Evolutionary conservation across 1,140 invertebrate genomes (phyloP).

Genomic region (Aplysia californica): DNA sequence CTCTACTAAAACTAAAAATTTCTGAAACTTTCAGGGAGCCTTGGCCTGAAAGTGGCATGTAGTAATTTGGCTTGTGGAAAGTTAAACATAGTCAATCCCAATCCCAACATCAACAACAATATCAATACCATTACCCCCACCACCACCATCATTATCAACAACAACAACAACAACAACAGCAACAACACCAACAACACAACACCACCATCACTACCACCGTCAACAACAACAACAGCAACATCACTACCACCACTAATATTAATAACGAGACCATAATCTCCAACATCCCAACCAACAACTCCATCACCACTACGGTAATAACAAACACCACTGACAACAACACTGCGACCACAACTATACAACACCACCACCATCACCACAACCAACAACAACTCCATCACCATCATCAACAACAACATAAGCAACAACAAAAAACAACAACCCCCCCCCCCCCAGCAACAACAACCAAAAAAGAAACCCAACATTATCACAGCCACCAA

Average conservation of each 20-base stretch:
- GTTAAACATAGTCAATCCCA: not conserved
- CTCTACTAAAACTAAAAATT: no score
- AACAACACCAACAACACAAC: not conserved
- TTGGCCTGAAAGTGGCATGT: not conserved
- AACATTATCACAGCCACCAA: not conserved
- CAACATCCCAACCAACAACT: not conserved
- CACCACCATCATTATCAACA: not conserved
- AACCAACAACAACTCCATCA: not conserved
- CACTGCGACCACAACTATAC: slow-evolving; percentile 5
- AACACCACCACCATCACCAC: slow-evolving; percentile 1
- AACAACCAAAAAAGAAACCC: slow-evolving; percentile 2
- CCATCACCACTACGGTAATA: slow-evolving; percentile 1
- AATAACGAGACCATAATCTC: not conserved
- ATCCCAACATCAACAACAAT: not conserved
- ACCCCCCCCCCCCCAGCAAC: not conserved
- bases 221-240: not conserved
- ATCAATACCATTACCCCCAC: not conserved
- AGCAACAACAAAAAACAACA: no score
- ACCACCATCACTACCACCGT: not conserved
- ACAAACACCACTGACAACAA: not conserved
- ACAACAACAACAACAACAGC: not conserved
- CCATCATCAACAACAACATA: not conserved
- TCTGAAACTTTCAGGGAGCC: not conserved
- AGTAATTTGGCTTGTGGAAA: not conserved
- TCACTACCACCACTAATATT: not conserved